Conservation (phyloP, 2,888 invertebrate species). For the Parnassius smintheus region DNA sequence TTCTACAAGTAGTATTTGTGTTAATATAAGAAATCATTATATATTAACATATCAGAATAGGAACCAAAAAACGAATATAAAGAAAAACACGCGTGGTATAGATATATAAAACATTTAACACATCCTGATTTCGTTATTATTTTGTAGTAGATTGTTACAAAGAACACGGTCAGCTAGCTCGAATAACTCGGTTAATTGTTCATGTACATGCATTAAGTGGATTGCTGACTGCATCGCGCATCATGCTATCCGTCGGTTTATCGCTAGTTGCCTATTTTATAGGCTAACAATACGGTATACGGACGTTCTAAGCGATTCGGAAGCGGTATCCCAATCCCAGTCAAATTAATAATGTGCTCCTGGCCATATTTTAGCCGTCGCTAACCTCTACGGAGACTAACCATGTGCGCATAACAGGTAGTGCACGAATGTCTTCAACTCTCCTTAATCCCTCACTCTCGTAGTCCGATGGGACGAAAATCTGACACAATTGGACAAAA, state of each 20-base stretch:
- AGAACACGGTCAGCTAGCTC: conserved; percentile 55
- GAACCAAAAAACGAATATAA: no score
- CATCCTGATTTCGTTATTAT: conserved; percentile 21
- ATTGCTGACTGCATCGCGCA: conserved; percentile 33
- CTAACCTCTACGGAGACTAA: no score
- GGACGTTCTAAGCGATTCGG: not conserved
- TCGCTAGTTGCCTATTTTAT: conserved; percentile 33
- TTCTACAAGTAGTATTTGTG: no score
- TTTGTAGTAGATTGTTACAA: conserved; percentile 22
- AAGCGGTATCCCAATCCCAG: not conserved
- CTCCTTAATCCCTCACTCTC: no score
- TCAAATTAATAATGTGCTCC: no score
- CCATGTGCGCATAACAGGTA: no score
- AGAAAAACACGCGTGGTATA: not conserved
- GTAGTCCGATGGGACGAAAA: no score
- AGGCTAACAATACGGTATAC: conserved; percentile 5
- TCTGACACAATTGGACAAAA: no score
- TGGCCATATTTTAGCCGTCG: no score
- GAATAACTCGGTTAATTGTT: conserved; percentile 55
- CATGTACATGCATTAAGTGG: conserved; percentile 37
- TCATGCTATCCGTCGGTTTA: conserved; percentile 29
- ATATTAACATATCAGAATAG: not conserved
- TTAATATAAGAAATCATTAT: no score
- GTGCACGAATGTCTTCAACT: no score
- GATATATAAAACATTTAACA: conserved; percentile 8